phyloP scores from a whole-genome alignment of 30 jellyfish, hydroid and myxozoan genomes.

The Aurelia aurita region DNA sequence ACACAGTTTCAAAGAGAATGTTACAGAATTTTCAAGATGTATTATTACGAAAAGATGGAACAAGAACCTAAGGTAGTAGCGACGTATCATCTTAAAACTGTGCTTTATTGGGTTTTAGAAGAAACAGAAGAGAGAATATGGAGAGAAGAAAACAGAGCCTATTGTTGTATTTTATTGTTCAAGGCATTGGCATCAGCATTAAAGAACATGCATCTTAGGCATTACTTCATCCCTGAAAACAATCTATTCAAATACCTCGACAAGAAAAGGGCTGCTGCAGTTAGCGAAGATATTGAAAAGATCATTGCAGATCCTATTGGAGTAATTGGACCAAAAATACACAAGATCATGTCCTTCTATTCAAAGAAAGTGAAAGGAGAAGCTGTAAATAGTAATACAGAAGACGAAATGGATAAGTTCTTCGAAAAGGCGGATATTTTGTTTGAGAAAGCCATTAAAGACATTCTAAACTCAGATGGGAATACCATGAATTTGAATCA shows the following conservation, averaged over 20 bases:
- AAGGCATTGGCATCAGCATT: background rate
- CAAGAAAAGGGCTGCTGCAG: conserved; percentile 20
- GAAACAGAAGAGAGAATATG: conserved; percentile 14
- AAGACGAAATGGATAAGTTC: background rate
- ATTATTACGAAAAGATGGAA: conserved; percentile 47
- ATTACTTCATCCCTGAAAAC: conserved; percentile 48
- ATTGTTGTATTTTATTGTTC: conserved; percentile 36
- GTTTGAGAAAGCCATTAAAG: conserved; percentile 19
- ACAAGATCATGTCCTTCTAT: conserved; percentile 9
- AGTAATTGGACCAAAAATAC: conserved; percentile 21
- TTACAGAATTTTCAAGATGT: conserved; percentile 54
- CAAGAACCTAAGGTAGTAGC: conserved; percentile 36
- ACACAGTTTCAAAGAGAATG: conserved; percentile 40
- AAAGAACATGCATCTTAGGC: conserved; percentile 2
- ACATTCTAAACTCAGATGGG: background rate
- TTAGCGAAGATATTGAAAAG: conserved; percentile 9
- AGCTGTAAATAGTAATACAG: background rate
- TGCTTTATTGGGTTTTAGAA: conserved; percentile 47
- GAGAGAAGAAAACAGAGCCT: conserved; percentile 36
- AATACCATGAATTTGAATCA: background rate
- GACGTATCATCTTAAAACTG: conserved; percentile 57
- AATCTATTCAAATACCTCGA: conserved; percentile 32
- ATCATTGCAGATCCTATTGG: conserved; percentile 44
- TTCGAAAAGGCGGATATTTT: background rate
- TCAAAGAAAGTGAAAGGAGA: background rate